Percentiles rank a stretch among this genome's conserved stretches.
Evolutionary conservation across 92 coral and sea anemone species (phyloP).

Genomic region (Siderastrea siderea): DNA sequence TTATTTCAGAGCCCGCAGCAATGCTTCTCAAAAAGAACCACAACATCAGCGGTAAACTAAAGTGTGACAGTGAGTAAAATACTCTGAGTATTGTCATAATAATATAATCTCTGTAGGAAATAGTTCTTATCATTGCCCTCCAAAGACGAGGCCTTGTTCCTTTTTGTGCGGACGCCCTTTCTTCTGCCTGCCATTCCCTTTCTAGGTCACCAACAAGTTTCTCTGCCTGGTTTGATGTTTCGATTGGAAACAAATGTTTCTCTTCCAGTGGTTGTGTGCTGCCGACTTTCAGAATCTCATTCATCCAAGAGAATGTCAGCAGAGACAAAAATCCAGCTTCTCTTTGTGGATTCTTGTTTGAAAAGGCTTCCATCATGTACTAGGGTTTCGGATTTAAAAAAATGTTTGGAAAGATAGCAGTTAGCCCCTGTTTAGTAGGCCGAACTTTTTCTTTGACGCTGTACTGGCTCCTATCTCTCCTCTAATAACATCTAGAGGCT

Average conservation of each 20-base stretch:
- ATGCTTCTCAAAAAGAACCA: slow-evolving; percentile 35
- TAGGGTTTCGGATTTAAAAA: too few species aligned
- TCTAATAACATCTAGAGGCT: too few species aligned
- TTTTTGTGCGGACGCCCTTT: not conserved
- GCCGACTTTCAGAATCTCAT: slow-evolving; percentile 14
- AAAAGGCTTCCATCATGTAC: slow-evolving; percentile 13
- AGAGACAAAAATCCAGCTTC: slow-evolving; percentile 17
- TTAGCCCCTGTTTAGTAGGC: too few species aligned
- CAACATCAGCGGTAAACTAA: slow-evolving; percentile 6
- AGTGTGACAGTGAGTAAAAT: not conserved
- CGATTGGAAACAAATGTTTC: slow-evolving; percentile 6
- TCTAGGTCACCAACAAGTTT: slow-evolving; percentile 14
- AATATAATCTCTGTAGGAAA: slow-evolving; percentile 17
- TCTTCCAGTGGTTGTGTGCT: slow-evolving; percentile 28
- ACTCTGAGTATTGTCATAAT: not conserved
- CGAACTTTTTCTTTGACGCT: too few species aligned
- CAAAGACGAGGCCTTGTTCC: slow-evolving; percentile 33
- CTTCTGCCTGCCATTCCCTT: slow-evolving; percentile 30
- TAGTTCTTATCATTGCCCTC: slow-evolving; percentile 27
- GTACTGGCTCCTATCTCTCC: too few species aligned
- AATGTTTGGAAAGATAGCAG: too few species aligned
- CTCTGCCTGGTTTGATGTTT: not conserved
- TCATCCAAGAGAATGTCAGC: slow-evolving; percentile 41
- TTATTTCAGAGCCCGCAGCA: not conserved
- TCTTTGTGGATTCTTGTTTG: slow-evolving; percentile 1